Percentiles rank a stretch among this genome's conserved stretches.
Evolutionary conservation across 2,797 vertebrate species (phyloP).

Genomic region (Pempheris klunzingeri): DNA sequence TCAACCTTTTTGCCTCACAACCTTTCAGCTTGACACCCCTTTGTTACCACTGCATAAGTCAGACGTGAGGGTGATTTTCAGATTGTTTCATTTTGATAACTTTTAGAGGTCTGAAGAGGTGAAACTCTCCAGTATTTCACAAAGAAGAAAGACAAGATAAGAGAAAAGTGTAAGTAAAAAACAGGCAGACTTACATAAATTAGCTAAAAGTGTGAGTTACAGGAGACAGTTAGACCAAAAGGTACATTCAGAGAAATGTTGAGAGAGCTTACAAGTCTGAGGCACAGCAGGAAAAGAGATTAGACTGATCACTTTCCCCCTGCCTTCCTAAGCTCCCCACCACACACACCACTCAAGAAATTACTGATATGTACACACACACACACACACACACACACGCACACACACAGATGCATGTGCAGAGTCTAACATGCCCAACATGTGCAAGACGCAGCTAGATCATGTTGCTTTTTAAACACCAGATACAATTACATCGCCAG

Average conservation of each 20-base stretch:
- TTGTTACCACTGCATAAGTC: not conserved
- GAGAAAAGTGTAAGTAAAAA: not conserved
- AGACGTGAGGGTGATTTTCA: not conserved
- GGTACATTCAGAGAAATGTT: slow-evolving; percentile 19
- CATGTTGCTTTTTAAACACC: slow-evolving; percentile 61
- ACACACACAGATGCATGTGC: not conserved
- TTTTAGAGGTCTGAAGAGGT: not conserved
- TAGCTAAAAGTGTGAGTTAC: not conserved
- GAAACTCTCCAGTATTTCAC: not conserved
- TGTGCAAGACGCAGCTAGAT: slow-evolving; percentile 57
- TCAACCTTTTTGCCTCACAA: not conserved
- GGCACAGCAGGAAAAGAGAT: slow-evolving; percentile 65
- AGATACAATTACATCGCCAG: slow-evolving; percentile 65
- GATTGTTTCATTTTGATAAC: not conserved
- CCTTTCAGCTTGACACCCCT: not conserved
- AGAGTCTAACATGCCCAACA: slow-evolving; percentile 41
- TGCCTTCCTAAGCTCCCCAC: slow-evolving; percentile 33
- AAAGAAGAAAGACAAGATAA: not conserved
- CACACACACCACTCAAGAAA: slow-evolving; percentile 28
- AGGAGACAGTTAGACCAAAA: not conserved
- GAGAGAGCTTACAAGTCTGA: slow-evolving; percentile 2
- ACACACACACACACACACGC: slow-evolving; percentile 8
- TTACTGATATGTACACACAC: slow-evolving; percentile 28
- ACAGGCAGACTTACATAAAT: slow-evolving; percentile 10
- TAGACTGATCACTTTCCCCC: slow-evolving; percentile 69